Percentiles rank a stretch among this genome's conserved stretches.
Conservation (phyloP, 2,113 vertebrate genomes). For the Eudorcas thomsonii region DNA sequence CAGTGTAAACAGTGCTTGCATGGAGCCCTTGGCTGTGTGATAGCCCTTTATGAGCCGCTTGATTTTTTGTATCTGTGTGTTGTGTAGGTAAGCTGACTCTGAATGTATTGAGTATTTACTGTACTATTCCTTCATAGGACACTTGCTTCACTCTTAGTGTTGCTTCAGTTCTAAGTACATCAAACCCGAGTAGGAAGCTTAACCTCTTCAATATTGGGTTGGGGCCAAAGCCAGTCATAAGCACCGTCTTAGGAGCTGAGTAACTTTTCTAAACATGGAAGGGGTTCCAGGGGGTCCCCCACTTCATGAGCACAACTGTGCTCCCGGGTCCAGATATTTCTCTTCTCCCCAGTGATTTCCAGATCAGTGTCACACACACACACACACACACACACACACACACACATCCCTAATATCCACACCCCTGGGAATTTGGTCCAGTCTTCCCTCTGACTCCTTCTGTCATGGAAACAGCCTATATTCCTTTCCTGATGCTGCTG, state of each 20-base stretch:
- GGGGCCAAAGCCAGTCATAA: neutral
- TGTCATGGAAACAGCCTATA: neutral
- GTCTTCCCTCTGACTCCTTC: neutral
- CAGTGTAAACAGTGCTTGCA: neutral
- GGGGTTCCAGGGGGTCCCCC: neutral
- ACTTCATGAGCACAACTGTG: neutral
- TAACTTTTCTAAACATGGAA: neutral
- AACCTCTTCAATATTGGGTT: neutral
- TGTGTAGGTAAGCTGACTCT: neutral
- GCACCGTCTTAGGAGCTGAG: neutral
- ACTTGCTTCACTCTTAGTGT: neutral
- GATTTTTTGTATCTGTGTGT: neutral
- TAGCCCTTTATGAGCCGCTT: neutral
- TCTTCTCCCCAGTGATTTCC: neutral
- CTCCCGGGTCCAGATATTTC: neutral
- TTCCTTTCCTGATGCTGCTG: neutral
- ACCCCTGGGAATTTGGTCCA: neutral
- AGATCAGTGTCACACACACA: neutral
- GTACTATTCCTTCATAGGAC: neutral
- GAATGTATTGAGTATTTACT: neutral
- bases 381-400: too few species aligned
- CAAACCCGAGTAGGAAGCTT: neutral
- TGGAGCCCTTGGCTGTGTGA: neutral
- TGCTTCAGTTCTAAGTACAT: neutral
- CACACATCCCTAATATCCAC: fast-evolving